Base-by-base conservation (phyloP, 2,113 vertebrate species). In the Lagopus muta region DNA sequence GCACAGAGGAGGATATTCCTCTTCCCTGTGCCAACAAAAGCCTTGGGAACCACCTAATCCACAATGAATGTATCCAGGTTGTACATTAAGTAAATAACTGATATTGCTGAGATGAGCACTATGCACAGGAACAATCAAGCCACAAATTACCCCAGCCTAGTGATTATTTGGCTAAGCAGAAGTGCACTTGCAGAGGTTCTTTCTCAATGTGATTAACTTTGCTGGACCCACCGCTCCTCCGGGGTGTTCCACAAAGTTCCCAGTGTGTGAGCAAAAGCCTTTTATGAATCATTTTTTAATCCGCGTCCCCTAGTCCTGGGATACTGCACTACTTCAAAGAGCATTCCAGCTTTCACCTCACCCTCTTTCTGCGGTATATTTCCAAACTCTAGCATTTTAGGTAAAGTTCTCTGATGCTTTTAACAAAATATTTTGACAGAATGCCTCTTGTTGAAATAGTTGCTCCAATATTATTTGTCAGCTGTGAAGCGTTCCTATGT, bases 231-330 rank as follows among this genome's bases (percentile, higher is more conserved):
- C 13, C 11, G 0, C 75, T 82, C 27, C 95, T 94, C 71, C 6
- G 6, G 86, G 84, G 6, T 89, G 72, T 92, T 95, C 84, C 89
- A 1, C 66, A 19, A 36, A 67, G 38, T 77, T 90, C 86, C 73
- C 73, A 55, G 48, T 34, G 83, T n/a, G 43, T 24, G 42, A 85
- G 91, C 54, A 12, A 77, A 83, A 92, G 8, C 91, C 69, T 57
- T 67, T 74, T 12, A 71, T 97, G 95, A 96, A 91, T 95, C 96
- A 96, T 52, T 36, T 36, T 6, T 65, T 95, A 96, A 95, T 97
- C 93, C 80, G 82, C 85, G 85, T 97, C 91, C 94, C 89, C 89
- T 62, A 54, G 2, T 74, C 93, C 88, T n/a, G 4, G 91, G 45
- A 54, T 62, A 3, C 13, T 50, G 92, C 62, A 0, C n/a, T 10